These are phyloP conservation scores for Drosophila histrio DNA, from an alignment of 2,888 invertebrate genomes.

Conservation along the genomic window DNA sequence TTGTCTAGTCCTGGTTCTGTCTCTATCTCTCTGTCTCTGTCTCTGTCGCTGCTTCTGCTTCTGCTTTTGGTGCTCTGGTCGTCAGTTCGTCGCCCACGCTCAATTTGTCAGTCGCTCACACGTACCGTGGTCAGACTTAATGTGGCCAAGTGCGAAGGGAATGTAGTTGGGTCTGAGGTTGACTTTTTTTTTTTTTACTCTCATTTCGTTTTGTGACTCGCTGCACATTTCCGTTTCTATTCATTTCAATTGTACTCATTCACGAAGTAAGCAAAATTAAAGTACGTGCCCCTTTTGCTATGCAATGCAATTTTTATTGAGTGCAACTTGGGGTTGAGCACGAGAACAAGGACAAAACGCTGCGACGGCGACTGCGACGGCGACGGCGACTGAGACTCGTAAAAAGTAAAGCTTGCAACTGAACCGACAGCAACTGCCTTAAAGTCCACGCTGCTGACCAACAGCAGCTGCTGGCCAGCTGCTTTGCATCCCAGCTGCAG, in stretches of 20 bases:
- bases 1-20: slow-evolving; percentile 8
- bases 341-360: slow-evolving; percentile 3
- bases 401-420: slow-evolving; percentile 13
- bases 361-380: background rate
- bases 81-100: slow-evolving; percentile 43
- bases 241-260: slow-evolving; percentile 74
- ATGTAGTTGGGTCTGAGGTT: background rate
- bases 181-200: slow-evolving; percentile 2
- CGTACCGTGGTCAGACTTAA: slow-evolving; percentile 23
- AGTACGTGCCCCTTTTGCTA: slow-evolving; percentile 70
- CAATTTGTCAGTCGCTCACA: slow-evolving; percentile 49
- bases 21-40: too few relatives aligned
- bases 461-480: background rate
- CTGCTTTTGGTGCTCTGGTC: slow-evolving; percentile 12
- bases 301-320: slow-evolving; percentile 75
- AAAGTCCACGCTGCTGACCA: slow-evolving; percentile 16
- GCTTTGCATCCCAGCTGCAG: slow-evolving; percentile 10
- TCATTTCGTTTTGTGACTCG: slow-evolving; percentile 18
- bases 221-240: slow-evolving; percentile 50
- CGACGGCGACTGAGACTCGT: background rate
- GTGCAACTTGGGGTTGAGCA: slow-evolving; percentile 26
- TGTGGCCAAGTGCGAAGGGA: background rate
- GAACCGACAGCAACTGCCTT: slow-evolving; percentile 2
- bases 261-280: slow-evolving; percentile 77
- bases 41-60: background rate